Evolutionary conservation across 1,140 invertebrate species (phyloP).

Genomic region (Pseudomyrmex sp.): DNA sequence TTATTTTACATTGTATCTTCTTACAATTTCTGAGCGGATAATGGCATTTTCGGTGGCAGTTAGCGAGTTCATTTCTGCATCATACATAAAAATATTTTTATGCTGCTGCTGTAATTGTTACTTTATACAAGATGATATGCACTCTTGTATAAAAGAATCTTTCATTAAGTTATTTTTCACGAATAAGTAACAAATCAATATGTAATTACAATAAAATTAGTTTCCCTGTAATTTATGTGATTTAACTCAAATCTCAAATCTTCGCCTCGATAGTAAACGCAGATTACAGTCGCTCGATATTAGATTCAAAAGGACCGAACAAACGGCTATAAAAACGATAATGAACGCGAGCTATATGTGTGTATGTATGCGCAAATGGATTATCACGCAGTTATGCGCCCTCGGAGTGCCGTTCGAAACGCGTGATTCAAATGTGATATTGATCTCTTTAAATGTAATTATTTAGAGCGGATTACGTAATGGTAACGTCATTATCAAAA

Average conservation of each 20-base stretch:
- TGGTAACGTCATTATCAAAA: conserved; percentile 46
- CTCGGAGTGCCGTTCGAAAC: conserved; percentile 5
- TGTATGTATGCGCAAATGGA: conserved; percentile 14
- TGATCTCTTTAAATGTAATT: conserved; percentile 47
- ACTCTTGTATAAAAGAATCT: neutral
- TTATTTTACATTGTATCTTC: conserved; percentile 17
- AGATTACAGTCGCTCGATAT: conserved; percentile 35
- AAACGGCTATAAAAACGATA: conserved; percentile 44
- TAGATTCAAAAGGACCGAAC: neutral
- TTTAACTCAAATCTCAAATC: conserved; percentile 13
- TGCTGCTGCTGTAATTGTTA: conserved; percentile 11
- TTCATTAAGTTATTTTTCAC: neutral
- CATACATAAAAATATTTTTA: neutral
- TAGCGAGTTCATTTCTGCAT: conserved; percentile 50
- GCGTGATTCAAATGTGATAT: conserved; percentile 31
- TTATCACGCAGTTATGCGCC: conserved; percentile 19
- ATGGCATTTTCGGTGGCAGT: conserved; percentile 67
- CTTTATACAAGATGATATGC: neutral
- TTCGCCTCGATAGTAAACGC: neutral
- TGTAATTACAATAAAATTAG: too few relatives aligned
- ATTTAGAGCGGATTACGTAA: conserved; percentile 28
- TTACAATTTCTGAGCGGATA: conserved; percentile 21
- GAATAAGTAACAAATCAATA: too few relatives aligned
- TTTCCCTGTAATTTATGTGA: conserved; percentile 4
- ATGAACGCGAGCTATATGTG: neutral